Evolutionary conservation across 2,113 vertebrate species (phyloP).

Genomic region (Sarotherodon lohbergeri): DNA sequence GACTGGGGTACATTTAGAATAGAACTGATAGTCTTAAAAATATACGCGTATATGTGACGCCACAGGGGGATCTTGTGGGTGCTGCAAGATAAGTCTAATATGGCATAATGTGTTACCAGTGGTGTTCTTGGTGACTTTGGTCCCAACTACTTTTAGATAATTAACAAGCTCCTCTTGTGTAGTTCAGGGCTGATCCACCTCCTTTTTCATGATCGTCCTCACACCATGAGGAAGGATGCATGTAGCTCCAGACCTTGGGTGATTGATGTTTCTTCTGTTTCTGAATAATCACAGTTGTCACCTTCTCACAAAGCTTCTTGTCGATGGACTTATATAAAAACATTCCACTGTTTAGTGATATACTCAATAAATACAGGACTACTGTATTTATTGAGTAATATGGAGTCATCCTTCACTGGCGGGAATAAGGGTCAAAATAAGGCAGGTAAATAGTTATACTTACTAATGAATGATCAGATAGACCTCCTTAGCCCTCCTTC

Average conservation of each 20-base stretch:
- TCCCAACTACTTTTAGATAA: background rate
- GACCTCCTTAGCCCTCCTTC: background rate
- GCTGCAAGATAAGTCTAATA: background rate
- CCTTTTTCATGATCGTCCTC: background rate
- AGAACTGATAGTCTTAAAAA: background rate
- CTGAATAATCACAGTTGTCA: background rate
- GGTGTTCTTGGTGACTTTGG: background rate
- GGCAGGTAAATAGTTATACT: background rate
- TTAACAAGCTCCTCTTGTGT: background rate
- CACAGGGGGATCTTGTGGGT: background rate
- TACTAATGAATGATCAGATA: background rate
- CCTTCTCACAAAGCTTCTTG: background rate
- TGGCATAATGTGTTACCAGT: background rate
- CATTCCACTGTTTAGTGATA: background rate
- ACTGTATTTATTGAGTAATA: background rate
- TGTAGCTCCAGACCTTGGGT: background rate
- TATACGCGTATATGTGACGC: background rate
- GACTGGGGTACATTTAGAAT: background rate
- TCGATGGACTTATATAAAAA: background rate
- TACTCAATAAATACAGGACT: background rate
- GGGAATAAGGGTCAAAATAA: background rate
- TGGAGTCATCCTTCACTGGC: background rate
- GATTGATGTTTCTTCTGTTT: background rate
- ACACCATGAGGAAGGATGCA: background rate
- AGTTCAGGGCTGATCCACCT: background rate